Evolutionary conservation across 2,888 invertebrate species (phyloP).

Genomic region (Erebia ligea): DNA sequence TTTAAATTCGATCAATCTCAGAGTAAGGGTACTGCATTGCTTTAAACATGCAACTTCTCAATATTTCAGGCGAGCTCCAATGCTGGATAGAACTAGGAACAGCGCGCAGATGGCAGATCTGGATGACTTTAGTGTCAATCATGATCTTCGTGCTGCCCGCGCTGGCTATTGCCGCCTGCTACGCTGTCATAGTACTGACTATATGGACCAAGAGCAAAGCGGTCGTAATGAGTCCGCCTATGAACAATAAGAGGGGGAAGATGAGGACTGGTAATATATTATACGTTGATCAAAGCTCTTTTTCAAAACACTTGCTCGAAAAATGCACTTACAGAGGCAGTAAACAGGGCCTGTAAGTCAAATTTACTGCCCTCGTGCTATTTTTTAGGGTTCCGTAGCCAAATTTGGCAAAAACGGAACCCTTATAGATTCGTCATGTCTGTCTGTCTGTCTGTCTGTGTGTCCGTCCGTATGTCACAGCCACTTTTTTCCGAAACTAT

Average conservation of each 20-base stretch:
- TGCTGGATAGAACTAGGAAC: slow-evolving; percentile 94
- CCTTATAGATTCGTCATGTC: too few relatives aligned
- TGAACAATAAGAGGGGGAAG: slow-evolving; percentile 72
- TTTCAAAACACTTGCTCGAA: not conserved
- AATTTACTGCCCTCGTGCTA: too few relatives aligned
- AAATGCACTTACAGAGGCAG: too few relatives aligned
- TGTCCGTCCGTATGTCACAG: too few relatives aligned
- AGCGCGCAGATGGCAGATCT: slow-evolving; percentile 92
- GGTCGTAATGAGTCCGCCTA: slow-evolving; percentile 82
- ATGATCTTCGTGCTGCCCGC: slow-evolving; percentile 94
- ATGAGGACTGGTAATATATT: slow-evolving; percentile 38
- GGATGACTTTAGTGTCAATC: slow-evolving; percentile 92
- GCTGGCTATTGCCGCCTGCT: slow-evolving; percentile 94
- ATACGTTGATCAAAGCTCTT: not conserved
- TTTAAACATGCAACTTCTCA: too few relatives aligned
- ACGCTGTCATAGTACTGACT: slow-evolving; percentile 94
- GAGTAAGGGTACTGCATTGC: not conserved
- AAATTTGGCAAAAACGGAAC: too few relatives aligned
- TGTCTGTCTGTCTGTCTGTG: too few relatives aligned
- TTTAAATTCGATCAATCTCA: too few relatives aligned
- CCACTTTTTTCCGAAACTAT: too few relatives aligned
- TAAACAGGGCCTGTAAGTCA: too few relatives aligned
- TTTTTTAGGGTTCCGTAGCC: too few relatives aligned
- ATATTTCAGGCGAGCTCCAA: slow-evolving; percentile 85
- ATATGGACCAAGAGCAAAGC: slow-evolving; percentile 94